Base-by-base conservation (phyloP, 1,140 invertebrate species). In the Neodiprion pinetum region DNA sequence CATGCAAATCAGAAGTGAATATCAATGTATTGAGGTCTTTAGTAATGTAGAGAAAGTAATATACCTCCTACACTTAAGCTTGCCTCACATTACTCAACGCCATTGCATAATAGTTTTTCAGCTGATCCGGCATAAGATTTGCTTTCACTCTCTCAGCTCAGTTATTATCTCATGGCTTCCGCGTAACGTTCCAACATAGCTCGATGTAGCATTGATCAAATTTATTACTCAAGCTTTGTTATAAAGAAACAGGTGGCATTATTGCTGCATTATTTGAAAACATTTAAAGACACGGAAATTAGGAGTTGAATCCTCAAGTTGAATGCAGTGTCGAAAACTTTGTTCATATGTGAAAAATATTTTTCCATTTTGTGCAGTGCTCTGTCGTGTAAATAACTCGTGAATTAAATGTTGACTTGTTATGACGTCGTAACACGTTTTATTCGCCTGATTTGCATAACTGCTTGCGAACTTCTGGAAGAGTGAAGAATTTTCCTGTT, bases 141-240 rank as follows among this genome's bases (percentile, higher is more conserved):
- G 75, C 83, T 84, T 84, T 84, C 83, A 84, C 83, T 84, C 83
- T 83, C 83, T 79, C 77, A 67, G 73, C 76, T 79, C 78, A 75
- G 75, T 83, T 81, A 82, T 80, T 84, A 81, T 81, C 76, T 80
- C 76, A 79, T 78, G 74, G 67, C 75, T 80, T 76, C 79, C 73
- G 4, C 53, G 53, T 61, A 61, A 61, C 53, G n/a, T 17, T 8
- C 4, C 4, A 17, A 9, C 11, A 17, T 17, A 61, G 53, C 53
- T 61, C 53, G 2, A 61, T 14, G 53, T 61, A 61, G 4, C 53
- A 14, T 61, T 61, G 4, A 14, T 61, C 28, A 40, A 40, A 40
- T 40, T 40, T 17, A 17, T 14, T 61, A 61, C 9, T 0, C 53
- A 61, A 61, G n/a, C 53, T 61, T 61, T 17, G 53, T 61, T 17